phyloP scores from a whole-genome alignment of 2,888 invertebrate genomes.

The Dasypolia templi region DNA sequence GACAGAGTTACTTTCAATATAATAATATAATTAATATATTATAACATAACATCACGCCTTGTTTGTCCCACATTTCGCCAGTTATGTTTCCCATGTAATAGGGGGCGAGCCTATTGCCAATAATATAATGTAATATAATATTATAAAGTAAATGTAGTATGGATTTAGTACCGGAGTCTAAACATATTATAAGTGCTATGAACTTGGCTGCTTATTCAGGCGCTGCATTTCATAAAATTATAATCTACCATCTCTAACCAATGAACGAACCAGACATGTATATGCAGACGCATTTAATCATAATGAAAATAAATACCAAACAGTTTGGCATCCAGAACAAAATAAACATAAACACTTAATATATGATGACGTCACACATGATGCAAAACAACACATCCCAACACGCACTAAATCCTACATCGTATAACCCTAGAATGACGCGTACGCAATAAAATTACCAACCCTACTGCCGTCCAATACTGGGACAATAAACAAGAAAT shows the following conservation, averaged over 20 bases:
- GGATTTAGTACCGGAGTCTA: too few species aligned
- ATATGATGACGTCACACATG: slow-evolving; percentile 31
- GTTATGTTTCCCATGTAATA: too few species aligned
- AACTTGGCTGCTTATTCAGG: neutral
- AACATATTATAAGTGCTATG: neutral
- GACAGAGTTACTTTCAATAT: too few species aligned
- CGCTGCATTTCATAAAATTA: too few species aligned
- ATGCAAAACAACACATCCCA: slow-evolving; percentile 40
- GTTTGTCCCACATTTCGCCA: too few species aligned
- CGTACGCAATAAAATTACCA: slow-evolving; percentile 68
- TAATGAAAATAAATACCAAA: slow-evolving; percentile 9
- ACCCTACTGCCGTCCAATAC: slow-evolving; percentile 67
- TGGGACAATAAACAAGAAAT: slow-evolving; percentile 66
- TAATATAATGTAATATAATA: too few species aligned
- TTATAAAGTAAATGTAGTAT: too few species aligned
- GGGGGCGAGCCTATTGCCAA: too few species aligned
- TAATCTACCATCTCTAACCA: neutral
- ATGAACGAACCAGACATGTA: neutral
- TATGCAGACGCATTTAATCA: neutral
- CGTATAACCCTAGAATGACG: slow-evolving; percentile 59
- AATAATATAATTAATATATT: too few species aligned
- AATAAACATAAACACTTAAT: slow-evolving; percentile 29
- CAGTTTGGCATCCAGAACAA: neutral
- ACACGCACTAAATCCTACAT: slow-evolving; percentile 49
- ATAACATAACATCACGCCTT: too few species aligned